These are phyloP conservation scores for Asbolus verrucosus DNA, from an alignment of 1,140 invertebrate species.

Conservation along the genomic window DNA sequence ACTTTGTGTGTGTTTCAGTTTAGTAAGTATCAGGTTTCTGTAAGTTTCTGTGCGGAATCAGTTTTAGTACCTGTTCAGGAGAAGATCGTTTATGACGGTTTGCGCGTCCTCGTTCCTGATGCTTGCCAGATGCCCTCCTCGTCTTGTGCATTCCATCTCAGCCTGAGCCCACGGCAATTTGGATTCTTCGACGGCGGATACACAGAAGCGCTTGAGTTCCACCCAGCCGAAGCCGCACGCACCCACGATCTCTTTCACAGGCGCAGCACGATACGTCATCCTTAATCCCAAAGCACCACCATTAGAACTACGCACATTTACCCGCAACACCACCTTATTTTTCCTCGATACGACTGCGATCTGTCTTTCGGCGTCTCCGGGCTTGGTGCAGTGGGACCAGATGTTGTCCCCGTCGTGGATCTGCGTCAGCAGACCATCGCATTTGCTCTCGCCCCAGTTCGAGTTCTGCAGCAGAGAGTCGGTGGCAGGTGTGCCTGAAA, in stretches of 20 bases:
- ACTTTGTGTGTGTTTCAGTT: no score
- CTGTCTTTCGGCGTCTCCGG: slow-evolving; percentile 68
- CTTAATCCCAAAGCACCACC: slow-evolving; percentile 62
- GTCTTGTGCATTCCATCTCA: slow-evolving; percentile 72
- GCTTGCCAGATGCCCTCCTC: slow-evolving; percentile 75
- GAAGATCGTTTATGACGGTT: slow-evolving; percentile 70
- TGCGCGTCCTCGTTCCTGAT: slow-evolving; percentile 73
- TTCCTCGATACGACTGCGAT: slow-evolving; percentile 70
- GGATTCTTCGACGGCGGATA: slow-evolving; percentile 70
- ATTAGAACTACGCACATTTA: slow-evolving; percentile 60
- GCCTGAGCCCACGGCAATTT: slow-evolving; percentile 73
- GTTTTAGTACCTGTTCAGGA: slow-evolving; percentile 74
- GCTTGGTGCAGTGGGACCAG: slow-evolving; percentile 71
- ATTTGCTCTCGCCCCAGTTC: slow-evolving; percentile 59
- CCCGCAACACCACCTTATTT: slow-evolving; percentile 67
- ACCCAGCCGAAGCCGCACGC: slow-evolving; percentile 76
- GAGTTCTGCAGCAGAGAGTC: slow-evolving; percentile 50
- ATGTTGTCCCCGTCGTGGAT: slow-evolving; percentile 68
- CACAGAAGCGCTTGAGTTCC: slow-evolving; percentile 70
- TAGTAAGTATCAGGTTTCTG: no score
- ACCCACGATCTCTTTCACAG: slow-evolving; percentile 68
- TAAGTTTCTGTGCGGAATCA: no score
- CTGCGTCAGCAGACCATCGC: slow-evolving; percentile 68
- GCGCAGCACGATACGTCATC: slow-evolving; percentile 67
- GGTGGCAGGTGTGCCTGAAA: slow-evolving; percentile 53